A percentile compares a stretch with the other conserved stretches of the same genome.
These are phyloP conservation scores for Melinopterus prodromus DNA, from an alignment of 2,888 invertebrate genomes.

Conservation along the genomic window DNA sequence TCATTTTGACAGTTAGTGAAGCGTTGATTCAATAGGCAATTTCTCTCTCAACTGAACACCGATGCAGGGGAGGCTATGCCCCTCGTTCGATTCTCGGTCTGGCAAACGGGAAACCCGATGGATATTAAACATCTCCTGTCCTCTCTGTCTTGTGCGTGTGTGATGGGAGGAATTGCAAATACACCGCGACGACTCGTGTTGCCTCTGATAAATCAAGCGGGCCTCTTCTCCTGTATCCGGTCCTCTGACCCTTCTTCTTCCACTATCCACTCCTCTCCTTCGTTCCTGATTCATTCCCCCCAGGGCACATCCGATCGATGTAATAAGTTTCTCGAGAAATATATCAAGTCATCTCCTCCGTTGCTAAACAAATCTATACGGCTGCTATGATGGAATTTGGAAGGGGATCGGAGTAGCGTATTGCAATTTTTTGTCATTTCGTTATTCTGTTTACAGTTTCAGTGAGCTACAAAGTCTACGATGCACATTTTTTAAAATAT, in stretches of 20 bases:
- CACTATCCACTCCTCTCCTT: not conserved
- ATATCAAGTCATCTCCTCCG: not conserved
- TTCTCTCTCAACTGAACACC: slow-evolving; percentile 55
- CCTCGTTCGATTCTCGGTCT: slow-evolving; percentile 22
- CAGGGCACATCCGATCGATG: slow-evolving; percentile 25
- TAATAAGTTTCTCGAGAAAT: slow-evolving; percentile 29
- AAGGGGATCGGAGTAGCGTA: not conserved
- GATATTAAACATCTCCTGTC: slow-evolving; percentile 49
- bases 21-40: slow-evolving; percentile 57
- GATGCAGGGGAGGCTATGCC: slow-evolving; percentile 48
- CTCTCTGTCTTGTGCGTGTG: slow-evolving; percentile 14
- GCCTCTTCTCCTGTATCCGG: slow-evolving; percentile 18
- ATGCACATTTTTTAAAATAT: too few relatives aligned
- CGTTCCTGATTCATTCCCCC: not conserved
- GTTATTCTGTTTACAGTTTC: too few relatives aligned
- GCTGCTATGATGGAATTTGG: not conserved
- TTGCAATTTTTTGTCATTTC: not conserved
- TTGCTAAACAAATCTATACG: not conserved
- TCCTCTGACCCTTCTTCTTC: not conserved
- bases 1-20: slow-evolving; percentile 57
- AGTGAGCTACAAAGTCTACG: too few relatives aligned
- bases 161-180: slow-evolving; percentile 46
- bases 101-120: not conserved
- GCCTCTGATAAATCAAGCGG: slow-evolving; percentile 37
- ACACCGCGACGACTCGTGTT: slow-evolving; percentile 43